phyloP scores from a whole-genome alignment of 2,888 invertebrate genomes.

The Athripsodes cinereus region DNA sequence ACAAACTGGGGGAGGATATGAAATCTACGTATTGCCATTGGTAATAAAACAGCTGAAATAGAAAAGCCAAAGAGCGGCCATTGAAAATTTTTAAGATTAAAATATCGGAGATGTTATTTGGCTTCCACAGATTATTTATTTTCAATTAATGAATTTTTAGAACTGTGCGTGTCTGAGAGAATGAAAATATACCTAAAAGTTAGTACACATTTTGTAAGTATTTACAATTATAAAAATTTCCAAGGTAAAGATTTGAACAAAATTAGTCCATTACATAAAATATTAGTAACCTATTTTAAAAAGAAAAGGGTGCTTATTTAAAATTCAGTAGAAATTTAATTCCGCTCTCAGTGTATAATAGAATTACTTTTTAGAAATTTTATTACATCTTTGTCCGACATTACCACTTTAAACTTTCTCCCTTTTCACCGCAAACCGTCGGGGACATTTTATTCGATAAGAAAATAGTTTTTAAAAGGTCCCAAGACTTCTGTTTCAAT shows the following conservation, averaged over 20 bases:
- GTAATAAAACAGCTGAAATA: conserved; percentile 11
- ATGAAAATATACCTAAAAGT: no score
- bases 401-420: not conserved
- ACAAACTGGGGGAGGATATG: conserved; percentile 9
- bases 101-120: not conserved
- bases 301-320: not conserved
- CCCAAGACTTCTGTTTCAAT: no score
- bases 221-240: no score
- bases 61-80: not conserved
- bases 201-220: no score
- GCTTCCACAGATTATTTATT: not conserved
- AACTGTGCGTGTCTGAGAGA: no score
- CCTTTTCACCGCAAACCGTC: not conserved
- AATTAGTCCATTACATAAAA: no score
- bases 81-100: not conserved
- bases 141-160: not conserved
- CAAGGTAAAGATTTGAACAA: no score
- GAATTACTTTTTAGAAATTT: not conserved
- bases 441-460: not conserved
- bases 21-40: conserved; percentile 15
- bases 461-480: conserved; percentile 1
- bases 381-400: not conserved
- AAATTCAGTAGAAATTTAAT: not conserved
- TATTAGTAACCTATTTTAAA: not conserved
- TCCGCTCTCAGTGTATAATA: not conserved